These are phyloP conservation scores for Lepidocyrtoides sp. DNA, from an alignment of 2,888 invertebrate species.

Conservation along the genomic window DNA sequence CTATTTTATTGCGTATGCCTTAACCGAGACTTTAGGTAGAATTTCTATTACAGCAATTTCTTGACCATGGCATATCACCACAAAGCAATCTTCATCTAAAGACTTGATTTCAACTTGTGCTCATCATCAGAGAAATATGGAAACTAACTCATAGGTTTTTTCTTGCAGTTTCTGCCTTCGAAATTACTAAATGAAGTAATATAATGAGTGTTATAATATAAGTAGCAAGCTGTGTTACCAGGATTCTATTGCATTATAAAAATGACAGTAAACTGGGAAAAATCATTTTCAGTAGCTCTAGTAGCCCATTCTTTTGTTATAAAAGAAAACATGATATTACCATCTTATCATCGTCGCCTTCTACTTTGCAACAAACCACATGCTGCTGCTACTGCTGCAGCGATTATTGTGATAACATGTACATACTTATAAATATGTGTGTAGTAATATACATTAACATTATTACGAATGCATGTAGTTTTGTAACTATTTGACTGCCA, in stretches of 20 bases:
- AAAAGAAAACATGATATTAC: constrained; percentile 16
- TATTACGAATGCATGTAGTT: not conserved
- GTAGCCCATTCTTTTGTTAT: not conserved
- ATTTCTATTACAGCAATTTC: not conserved
- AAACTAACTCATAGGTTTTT: not conserved
- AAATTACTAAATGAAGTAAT: constrained; percentile 41
- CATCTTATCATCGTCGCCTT: not conserved
- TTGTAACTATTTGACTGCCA: not conserved
- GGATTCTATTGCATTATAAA: constrained; percentile 59
- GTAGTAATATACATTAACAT: not conserved
- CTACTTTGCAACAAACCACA: not conserved
- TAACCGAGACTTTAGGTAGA: not conserved
- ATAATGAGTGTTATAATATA: constrained; percentile 50
- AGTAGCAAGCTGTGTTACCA: constrained; percentile 44
- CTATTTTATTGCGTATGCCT: not conserved
- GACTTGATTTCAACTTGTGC: not conserved
- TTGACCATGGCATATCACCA: not conserved
- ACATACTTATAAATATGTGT: not conserved
- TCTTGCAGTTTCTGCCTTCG: not conserved
- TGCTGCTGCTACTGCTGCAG: not conserved
- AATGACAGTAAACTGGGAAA: constrained; percentile 60
- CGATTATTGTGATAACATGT: not conserved
- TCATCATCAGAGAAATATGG: not conserved
- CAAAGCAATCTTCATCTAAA: not conserved
- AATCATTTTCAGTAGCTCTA: constrained; percentile 63